Conservation (phyloP, 2,113 vertebrate species). For the Melanostigma gelatinosum region DNA sequence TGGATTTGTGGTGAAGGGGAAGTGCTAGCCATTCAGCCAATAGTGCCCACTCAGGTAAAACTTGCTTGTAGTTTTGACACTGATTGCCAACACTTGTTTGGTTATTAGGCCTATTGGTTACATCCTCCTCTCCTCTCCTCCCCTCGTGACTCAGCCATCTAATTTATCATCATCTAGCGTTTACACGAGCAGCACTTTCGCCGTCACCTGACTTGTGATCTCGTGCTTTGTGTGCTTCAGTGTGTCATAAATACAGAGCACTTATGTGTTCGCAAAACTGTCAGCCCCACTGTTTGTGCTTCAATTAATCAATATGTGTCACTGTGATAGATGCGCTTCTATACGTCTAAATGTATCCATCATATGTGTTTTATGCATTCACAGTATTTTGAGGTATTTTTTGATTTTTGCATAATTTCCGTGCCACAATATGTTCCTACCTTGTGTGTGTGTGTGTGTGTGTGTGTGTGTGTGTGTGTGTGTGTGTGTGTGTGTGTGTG, state of each 20-base stretch:
- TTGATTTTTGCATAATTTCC: not conserved
- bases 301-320: constrained; percentile 2
- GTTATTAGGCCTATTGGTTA: constrained; percentile 13
- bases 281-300: not conserved
- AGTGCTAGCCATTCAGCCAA: constrained; percentile 65
- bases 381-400: not conserved
- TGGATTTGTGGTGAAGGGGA: constrained; percentile 59
- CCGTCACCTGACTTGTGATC: constrained; percentile 20
- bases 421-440: not conserved
- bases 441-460: not conserved
- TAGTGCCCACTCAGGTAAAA: constrained; percentile 72
- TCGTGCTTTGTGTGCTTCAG: constrained; percentile 2
- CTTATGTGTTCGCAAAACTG: constrained; percentile 18
- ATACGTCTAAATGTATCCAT: not conserved
- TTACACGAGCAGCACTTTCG: constrained; percentile 24
- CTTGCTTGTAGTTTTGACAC: constrained; percentile 66
- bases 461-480: not conserved
- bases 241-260: constrained; percentile 27
- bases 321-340: not conserved
- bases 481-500: not conserved
- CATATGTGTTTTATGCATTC: not conserved
- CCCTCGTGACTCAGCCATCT: constrained; percentile 15
- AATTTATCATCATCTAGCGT: constrained; percentile 22
- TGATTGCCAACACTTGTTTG: constrained; percentile 52
- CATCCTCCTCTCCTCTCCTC: not conserved